Percentiles rank a stretch among this genome's conserved stretches.
phyloP scores from a whole-genome alignment of 2,797 vertebrate genomes.

The Poecilia picta region DNA sequence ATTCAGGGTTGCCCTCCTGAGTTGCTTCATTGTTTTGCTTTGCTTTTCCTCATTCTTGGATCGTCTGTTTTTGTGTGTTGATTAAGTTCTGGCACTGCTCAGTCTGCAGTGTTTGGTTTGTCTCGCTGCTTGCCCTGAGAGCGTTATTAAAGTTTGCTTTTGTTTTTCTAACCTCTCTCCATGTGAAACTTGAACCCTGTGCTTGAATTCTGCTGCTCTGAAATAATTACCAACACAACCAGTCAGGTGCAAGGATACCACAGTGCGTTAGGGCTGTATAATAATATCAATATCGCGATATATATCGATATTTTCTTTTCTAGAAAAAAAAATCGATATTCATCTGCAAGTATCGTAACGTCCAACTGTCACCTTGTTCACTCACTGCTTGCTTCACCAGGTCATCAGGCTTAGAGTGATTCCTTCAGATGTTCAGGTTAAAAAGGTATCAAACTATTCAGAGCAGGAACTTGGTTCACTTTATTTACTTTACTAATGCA shows the following conservation, averaged over 20 bases:
- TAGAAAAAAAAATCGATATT: too few relatives aligned
- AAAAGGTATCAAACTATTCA: too few relatives aligned
- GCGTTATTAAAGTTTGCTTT: not conserved
- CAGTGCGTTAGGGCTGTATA: too few relatives aligned
- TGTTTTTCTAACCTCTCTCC: conserved; percentile 15
- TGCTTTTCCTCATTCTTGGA: not conserved
- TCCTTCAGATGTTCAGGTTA: too few relatives aligned
- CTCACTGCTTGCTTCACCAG: too few relatives aligned
- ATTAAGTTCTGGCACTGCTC: not conserved
- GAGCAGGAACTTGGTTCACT: too few relatives aligned
- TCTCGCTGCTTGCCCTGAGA: not conserved
- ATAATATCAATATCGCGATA: too few relatives aligned
- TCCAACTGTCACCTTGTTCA: too few relatives aligned
- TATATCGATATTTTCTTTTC: too few relatives aligned
- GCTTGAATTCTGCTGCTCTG: not conserved
- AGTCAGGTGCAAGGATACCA: not conserved
- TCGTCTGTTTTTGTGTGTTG: not conserved
- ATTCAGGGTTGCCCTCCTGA: not conserved
- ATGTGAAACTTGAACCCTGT: not conserved
- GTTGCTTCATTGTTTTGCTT: not conserved
- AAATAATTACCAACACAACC: not conserved
- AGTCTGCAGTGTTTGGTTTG: not conserved
- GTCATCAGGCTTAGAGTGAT: too few relatives aligned
- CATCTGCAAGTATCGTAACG: too few relatives aligned
- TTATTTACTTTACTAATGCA: too few relatives aligned